Base-by-base conservation (phyloP, 2,888 invertebrate species). In the Mechanitis messenoides region DNA sequence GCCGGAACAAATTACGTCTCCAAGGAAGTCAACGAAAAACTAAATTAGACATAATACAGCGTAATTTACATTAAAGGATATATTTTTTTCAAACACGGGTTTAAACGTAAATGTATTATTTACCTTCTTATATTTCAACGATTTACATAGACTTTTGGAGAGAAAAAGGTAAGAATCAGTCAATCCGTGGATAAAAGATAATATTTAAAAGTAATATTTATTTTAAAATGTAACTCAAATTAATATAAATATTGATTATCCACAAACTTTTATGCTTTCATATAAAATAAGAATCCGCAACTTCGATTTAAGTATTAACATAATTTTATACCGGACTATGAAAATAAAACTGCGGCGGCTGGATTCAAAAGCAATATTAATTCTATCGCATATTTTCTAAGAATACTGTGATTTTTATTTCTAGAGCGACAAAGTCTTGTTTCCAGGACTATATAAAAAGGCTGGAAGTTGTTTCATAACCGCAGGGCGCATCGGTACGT, bases 1-100 rank as follows among this genome's bases (percentile, higher is more conserved):
- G 77, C 77, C 72, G 66, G 71, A 76, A 86, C 84, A 86, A 88
- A 87, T 86, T 81, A 83, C 73, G 76, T 69, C 83, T 87, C 80
- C 75, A 65, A 85, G 81, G 79, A 68, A 67, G 72, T 73, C 72
- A 70, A 65, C 71, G 69, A 61, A 62, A 58, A 56, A 60, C 20
- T 60, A 60, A 50, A 11, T 50, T 7, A 31, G 50, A 31, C 31
- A 50, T 50, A 50, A 50, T 50, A 50, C 7, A 50, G 50, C 31
- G 31, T 50, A 31, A 50, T 50, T 50, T 7, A 9, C 50, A 11
- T 50, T 7, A 50, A 31, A 50, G 7, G 11, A 31, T 31, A 31
- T 50, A 2, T 3, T 31, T 31, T 31, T 50, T 31, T 31, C 7
- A 9, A 31, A 50, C 28, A 31, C 42, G 31, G 28, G 28, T 50